phyloP scores from a whole-genome alignment of 2,113 vertebrate species.

The Zosterops lateralis region DNA sequence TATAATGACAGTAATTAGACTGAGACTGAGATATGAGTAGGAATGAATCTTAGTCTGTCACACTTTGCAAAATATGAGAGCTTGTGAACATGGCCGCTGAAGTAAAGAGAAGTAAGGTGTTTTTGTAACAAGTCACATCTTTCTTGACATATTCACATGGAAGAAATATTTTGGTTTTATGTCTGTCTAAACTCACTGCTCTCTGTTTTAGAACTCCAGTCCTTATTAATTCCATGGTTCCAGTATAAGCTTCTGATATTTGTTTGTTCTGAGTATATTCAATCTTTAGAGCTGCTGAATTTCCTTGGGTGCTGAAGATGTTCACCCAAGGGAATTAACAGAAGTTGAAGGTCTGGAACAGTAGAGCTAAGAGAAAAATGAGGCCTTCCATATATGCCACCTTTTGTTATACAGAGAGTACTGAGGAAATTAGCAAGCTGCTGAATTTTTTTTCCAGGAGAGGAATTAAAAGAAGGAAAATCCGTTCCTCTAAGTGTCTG shows the following conservation, averaged over 20 bases:
- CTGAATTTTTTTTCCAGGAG: not conserved
- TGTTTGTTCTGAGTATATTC: not conserved
- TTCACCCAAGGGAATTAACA: not conserved
- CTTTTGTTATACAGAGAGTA: not conserved
- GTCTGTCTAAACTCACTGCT: not conserved
- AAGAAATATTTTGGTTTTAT: not conserved
- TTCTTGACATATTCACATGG: not conserved
- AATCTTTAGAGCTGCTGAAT: not conserved
- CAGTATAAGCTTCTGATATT: not conserved
- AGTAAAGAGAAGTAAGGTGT: not conserved
- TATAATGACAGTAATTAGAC: not conserved
- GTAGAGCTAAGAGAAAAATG: not conserved
- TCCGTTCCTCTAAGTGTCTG: not conserved
- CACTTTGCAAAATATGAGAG: not conserved
- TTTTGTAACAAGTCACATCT: not conserved
- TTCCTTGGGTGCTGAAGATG: not conserved
- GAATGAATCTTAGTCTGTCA: not conserved
- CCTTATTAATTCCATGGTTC: not conserved
- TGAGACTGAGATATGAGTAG: not conserved
- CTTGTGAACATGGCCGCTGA: not conserved
- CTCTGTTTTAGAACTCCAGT: not conserved
- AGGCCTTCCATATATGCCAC: not conserved
- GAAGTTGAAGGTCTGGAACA: not conserved
- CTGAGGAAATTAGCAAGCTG: not conserved
- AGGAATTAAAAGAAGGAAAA: slow-evolving; percentile 10